Conservation (phyloP, 2,888 invertebrate genomes). For the Epinotia ramella region DNA sequence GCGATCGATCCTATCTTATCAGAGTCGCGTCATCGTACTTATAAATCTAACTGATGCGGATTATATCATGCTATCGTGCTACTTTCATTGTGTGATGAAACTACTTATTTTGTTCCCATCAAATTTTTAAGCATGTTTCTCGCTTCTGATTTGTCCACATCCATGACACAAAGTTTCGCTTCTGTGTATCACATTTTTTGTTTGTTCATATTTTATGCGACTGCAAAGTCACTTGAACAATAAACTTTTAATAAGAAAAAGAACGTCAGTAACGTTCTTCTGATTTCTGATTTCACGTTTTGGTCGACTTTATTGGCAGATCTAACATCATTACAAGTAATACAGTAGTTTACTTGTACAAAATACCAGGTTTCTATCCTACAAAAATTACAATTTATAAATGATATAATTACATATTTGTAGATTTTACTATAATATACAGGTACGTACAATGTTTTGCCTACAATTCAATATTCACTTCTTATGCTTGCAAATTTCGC, state of each 20-base stretch:
- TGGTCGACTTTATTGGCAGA: too few relatives aligned
- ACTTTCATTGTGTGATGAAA: constrained; percentile 52
- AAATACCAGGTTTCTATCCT: too few relatives aligned
- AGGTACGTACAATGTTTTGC: too few relatives aligned
- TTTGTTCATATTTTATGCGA: neutral
- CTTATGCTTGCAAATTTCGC: too few relatives aligned
- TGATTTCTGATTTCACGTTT: neutral
- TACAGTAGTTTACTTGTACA: neutral
- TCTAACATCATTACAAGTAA: neutral
- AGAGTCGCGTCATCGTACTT: constrained; percentile 33
- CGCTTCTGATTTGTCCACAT: constrained; percentile 6
- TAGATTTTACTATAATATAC: too few relatives aligned
- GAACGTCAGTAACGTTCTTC: too few relatives aligned
- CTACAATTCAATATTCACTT: too few relatives aligned
- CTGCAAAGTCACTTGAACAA: neutral
- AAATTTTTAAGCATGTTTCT: constrained; percentile 4
- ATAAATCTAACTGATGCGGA: constrained; percentile 19
- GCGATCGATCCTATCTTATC: constrained; percentile 41
- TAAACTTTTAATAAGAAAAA: constrained; percentile 14
- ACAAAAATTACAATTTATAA: too few relatives aligned
- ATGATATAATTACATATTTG: too few relatives aligned
- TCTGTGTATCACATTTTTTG: constrained; percentile 16
- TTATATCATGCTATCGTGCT: constrained; percentile 53
- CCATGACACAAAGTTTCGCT: constrained; percentile 27
- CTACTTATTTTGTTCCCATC: neutral